These are phyloP conservation scores for Bradypus variegatus DNA, from an alignment of 2,797 vertebrate genomes.

Conservation along the genomic window DNA sequence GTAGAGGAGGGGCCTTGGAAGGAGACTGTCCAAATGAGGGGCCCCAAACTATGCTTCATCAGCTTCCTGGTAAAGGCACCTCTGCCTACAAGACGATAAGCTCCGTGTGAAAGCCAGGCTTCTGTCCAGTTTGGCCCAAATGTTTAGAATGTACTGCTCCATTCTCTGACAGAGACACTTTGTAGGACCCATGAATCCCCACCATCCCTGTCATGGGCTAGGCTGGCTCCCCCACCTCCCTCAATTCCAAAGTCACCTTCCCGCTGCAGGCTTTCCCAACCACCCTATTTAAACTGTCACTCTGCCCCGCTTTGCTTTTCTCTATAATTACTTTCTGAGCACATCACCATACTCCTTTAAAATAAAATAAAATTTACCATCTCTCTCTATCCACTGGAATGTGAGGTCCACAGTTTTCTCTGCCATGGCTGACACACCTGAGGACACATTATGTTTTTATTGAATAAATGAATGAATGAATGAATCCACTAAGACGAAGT, in stretches of 20 bases:
- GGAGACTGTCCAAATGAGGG: background rate
- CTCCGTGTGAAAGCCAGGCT: background rate
- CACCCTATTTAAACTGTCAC: background rate
- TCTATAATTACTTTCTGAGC: background rate
- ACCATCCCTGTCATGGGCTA: fast-evolving
- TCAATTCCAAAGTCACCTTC: background rate
- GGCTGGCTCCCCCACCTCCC: background rate
- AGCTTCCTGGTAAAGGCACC: too few relatives aligned
- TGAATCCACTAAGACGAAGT: too few relatives aligned
- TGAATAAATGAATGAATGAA: background rate
- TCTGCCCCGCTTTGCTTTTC: background rate
- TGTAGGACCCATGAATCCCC: background rate
- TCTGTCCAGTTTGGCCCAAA: background rate
- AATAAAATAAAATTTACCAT: background rate
- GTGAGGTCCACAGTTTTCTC: background rate
- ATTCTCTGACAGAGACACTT: background rate
- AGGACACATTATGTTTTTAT: background rate
- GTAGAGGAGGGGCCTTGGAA: background rate
- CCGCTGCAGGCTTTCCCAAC: background rate
- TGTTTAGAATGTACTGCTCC: background rate
- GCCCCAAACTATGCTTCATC: background rate
- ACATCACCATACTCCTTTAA: background rate
- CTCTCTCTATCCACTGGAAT: background rate
- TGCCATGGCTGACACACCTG: too few relatives aligned
- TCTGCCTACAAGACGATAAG: background rate